phyloP scores from a whole-genome alignment of 37 sponge, comb jelly and placozoan genomes.

The Spongilla lacustris region DNA sequence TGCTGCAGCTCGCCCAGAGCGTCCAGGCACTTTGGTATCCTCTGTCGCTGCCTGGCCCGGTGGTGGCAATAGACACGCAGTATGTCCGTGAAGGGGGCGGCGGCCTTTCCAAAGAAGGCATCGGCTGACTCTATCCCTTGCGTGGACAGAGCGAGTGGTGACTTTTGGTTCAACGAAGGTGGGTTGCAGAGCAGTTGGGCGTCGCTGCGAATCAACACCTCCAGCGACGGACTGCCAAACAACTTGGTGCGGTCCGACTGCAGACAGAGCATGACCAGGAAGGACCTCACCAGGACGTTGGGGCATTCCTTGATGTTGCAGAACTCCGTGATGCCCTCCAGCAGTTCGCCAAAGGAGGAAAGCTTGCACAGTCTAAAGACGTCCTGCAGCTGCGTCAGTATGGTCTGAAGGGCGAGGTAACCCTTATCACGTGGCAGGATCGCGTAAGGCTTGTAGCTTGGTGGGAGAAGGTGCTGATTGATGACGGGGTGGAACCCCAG shows the following conservation, averaged over 20 bases:
- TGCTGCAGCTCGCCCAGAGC: slow-evolving; percentile 64
- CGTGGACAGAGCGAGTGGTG: slow-evolving; percentile 46
- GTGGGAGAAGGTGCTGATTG: slow-evolving; percentile 86
- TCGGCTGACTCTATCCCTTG: slow-evolving; percentile 58
- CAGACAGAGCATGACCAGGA: slow-evolving; percentile 46
- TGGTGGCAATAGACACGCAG: slow-evolving; percentile 77
- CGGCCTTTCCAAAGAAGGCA: slow-evolving; percentile 45
- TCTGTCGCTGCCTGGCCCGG: slow-evolving; percentile 71
- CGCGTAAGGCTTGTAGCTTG: slow-evolving; percentile 60
- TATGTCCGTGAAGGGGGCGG: slow-evolving; percentile 36
- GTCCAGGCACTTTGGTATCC: slow-evolving; percentile 56
- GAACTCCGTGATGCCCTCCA: slow-evolving; percentile 24
- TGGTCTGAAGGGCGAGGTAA: slow-evolving; percentile 13
- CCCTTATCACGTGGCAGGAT: slow-evolving; percentile 44
- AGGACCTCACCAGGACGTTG: slow-evolving; percentile 75
- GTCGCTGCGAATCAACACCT: slow-evolving; percentile 60
- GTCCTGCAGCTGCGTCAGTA: slow-evolving; percentile 34
- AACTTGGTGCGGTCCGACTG: slow-evolving; percentile 43
- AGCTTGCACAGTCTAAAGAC: slow-evolving; percentile 39
- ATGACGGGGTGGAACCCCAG: slow-evolving; percentile 79
- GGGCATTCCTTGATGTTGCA: slow-evolving; percentile 31
- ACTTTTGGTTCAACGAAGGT: slow-evolving; percentile 76
- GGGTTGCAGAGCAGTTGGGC: slow-evolving; percentile 53
- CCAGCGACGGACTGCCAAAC: slow-evolving; percentile 58
- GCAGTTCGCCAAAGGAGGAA: slow-evolving; percentile 48